These are phyloP conservation scores for Prunella strophiata DNA, from an alignment of 2,797 vertebrate genomes.

Conservation along the genomic window DNA sequence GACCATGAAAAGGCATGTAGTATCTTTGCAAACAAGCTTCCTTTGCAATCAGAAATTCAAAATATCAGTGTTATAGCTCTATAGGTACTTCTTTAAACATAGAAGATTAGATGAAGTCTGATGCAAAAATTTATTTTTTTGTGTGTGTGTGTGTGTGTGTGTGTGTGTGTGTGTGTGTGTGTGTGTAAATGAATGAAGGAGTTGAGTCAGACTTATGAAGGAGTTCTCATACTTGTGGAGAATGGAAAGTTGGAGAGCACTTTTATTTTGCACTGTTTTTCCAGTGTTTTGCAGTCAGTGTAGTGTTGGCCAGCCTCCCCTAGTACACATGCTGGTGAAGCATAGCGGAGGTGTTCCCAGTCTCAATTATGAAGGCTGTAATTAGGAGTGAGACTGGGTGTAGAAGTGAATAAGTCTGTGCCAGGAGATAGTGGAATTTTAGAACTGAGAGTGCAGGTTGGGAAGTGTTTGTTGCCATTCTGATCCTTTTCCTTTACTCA, in stretches of 20 bases:
- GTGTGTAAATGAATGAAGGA: not conserved
- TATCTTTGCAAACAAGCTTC: not conserved
- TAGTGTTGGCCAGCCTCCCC: not conserved
- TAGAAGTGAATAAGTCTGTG: not conserved
- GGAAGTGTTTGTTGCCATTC: not conserved
- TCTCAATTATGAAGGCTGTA: not conserved
- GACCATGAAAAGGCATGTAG: accelerated
- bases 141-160: no score
- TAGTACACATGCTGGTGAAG: not conserved
- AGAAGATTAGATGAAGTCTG: not conserved
- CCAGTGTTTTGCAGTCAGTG: not conserved
- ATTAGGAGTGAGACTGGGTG: not conserved
- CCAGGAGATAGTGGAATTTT: not conserved
- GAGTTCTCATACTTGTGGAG: not conserved
- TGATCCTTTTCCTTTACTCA: not conserved
- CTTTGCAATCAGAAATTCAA: not conserved
- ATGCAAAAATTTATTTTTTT: not conserved
- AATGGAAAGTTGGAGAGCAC: not conserved
- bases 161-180: not conserved
- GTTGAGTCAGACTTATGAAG: not conserved
- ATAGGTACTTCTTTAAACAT: not conserved
- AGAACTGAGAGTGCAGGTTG: not conserved
- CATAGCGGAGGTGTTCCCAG: not conserved
- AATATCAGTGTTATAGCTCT: not conserved
- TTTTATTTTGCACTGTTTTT: not conserved